Evolutionary conservation across 2,113 vertebrate genomes (phyloP).

Genomic region (Thamnophis sirtalis): DNA sequence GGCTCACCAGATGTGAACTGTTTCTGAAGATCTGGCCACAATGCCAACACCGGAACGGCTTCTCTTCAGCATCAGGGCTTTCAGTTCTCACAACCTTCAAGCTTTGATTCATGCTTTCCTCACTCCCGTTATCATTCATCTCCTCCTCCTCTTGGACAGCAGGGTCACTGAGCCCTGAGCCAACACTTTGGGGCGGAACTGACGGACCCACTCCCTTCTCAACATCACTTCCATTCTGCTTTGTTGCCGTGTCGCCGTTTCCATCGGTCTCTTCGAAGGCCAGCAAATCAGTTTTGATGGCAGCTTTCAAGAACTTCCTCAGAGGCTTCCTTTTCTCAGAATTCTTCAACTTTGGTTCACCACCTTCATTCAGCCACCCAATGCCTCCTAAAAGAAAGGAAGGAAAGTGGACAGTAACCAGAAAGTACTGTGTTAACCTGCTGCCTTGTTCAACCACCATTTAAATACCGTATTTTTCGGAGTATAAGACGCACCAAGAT

Average conservation of each 20-base stretch:
- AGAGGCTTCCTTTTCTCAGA: background rate
- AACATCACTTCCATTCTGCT: background rate
- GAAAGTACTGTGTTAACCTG: background rate
- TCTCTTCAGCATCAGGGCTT: slow-evolving; percentile 30
- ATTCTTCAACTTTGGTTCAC: background rate
- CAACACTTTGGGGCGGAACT: too few relatives aligned
- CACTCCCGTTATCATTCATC: background rate
- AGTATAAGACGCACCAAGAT: too few relatives aligned
- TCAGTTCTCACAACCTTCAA: background rate
- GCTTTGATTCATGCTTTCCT: too few relatives aligned
- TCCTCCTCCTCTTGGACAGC: background rate
- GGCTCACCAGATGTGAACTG: slow-evolving; percentile 78
- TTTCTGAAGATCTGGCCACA: slow-evolving; percentile 82
- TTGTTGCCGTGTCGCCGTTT: background rate
- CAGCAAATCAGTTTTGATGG: background rate
- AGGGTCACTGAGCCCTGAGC: background rate
- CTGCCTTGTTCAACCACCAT: background rate
- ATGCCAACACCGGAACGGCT: slow-evolving; percentile 32
- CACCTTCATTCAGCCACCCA: background rate
- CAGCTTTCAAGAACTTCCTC: background rate
- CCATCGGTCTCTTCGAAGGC: background rate
- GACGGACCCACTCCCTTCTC: too few relatives aligned
- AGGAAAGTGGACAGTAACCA: background rate
- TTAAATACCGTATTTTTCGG: background rate
- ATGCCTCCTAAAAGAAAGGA: background rate